These are phyloP conservation scores for Theristicus caerulescens DNA, from an alignment of 2,113 vertebrate genomes.

Conservation along the genomic window DNA sequence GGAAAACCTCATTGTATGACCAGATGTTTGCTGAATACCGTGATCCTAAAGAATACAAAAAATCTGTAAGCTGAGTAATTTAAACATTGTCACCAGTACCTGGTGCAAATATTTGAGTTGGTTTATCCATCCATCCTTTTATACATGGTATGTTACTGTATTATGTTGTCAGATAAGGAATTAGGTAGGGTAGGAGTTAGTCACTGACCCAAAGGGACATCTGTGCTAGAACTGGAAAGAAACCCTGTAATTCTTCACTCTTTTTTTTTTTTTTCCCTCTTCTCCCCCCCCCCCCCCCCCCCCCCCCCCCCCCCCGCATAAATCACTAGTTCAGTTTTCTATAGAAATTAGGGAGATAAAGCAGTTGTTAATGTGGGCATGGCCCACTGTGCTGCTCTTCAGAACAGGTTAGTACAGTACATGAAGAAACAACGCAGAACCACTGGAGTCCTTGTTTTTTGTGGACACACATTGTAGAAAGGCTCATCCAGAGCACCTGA, in stretches of 20 bases:
- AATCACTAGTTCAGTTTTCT: neutral
- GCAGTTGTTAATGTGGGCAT: neutral
- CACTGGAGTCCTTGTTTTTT: neutral
- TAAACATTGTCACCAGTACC: neutral
- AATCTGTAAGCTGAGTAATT: neutral
- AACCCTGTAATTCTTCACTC: neutral
- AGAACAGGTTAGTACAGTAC: neutral
- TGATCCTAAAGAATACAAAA: neutral
- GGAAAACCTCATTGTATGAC: neutral
- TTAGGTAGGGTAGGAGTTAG: neutral
- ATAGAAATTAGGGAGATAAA: neutral
- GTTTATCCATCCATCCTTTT: neutral
- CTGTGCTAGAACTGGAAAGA: neutral
- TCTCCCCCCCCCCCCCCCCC: fast-evolving
- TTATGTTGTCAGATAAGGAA: neutral
- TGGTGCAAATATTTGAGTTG: neutral
- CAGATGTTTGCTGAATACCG: neutral
- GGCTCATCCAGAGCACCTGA: neutral
- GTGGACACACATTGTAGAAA: neutral
- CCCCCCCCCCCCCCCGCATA: neutral
- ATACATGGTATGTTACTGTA: neutral
- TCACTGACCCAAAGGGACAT: neutral
- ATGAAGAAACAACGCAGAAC: neutral
- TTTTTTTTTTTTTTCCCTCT: too few relatives aligned
- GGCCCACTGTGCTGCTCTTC: neutral